Conservation (phyloP, 2,888 invertebrate species). For the Tortricodes alternella region DNA sequence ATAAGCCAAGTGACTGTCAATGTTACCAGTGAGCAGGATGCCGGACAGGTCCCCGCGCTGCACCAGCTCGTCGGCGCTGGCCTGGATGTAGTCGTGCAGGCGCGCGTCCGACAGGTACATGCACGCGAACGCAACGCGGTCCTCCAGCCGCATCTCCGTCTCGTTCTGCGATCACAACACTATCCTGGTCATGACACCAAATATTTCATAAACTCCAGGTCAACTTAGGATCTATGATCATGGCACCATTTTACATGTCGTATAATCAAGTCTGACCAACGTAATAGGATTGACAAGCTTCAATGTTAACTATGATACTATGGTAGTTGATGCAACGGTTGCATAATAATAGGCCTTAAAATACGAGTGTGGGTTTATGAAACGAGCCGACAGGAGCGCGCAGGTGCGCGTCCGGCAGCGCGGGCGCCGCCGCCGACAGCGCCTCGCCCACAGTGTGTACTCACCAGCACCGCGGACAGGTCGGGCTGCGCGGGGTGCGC, state of each 20-base stretch:
- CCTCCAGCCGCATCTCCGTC: slow-evolving; percentile 91
- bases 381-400: too few relatives aligned
- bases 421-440: slow-evolving; percentile 29
- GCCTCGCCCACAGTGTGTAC: too few relatives aligned
- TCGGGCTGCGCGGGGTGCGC: slow-evolving; percentile 38
- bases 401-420: slow-evolving; percentile 2
- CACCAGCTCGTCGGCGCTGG: slow-evolving; percentile 86
- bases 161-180: slow-evolving; percentile 84
- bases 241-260: neutral
- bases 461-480: slow-evolving; percentile 53
- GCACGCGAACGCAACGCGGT: slow-evolving; percentile 95
- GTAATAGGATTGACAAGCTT: too few relatives aligned
- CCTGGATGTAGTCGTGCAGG: slow-evolving; percentile 89
- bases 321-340: too few relatives aligned
- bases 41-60: slow-evolving; percentile 92
- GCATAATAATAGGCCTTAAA: too few relatives aligned
- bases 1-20: neutral
- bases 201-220: neutral
- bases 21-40: slow-evolving; percentile 88
- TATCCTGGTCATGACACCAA: neutral
- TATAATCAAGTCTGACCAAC: too few relatives aligned
- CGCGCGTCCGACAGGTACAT: slow-evolving; percentile 91
- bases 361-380: too few relatives aligned
- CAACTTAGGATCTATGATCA: too few relatives aligned
- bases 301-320: too few relatives aligned